phyloP scores from a whole-genome alignment of 2,888 invertebrate species.

The Ormyrus nitidulus region DNA sequence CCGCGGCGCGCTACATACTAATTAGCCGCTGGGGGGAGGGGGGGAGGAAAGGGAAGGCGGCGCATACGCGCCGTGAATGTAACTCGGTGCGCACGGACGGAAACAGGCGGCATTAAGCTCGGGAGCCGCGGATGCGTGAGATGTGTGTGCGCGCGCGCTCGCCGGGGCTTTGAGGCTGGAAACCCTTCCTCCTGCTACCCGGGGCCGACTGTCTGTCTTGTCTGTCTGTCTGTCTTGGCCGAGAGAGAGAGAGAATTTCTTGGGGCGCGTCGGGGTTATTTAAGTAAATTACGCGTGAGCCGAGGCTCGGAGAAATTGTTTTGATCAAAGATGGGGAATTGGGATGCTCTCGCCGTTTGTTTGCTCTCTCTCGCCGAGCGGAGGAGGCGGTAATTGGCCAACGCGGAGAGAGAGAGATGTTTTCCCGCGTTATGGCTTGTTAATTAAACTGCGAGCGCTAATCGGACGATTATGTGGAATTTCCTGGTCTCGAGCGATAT shows the following conservation, averaged over 20 bases:
- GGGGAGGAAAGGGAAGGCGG: neutral
- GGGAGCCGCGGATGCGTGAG: slow-evolving; percentile 5
- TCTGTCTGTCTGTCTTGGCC: neutral
- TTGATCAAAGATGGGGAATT: no score
- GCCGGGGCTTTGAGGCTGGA: slow-evolving; percentile 32
- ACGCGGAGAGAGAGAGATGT: no score
- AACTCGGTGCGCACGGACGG: slow-evolving; percentile 21
- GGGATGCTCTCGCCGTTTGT: neutral
- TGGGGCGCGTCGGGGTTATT: no score
- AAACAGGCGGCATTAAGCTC: slow-evolving; percentile 30
- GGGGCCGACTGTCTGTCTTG: neutral
- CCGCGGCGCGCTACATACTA: slow-evolving; percentile 65
- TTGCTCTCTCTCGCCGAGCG: no score
- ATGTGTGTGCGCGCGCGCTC: neutral
- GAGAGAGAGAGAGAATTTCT: no score
- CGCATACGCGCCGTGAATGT: slow-evolving; percentile 54
- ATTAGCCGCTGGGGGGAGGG: slow-evolving; percentile 57
- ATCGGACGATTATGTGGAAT: no score
- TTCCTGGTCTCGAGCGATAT: no score
- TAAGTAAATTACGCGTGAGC: no score
- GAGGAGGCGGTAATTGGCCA: no score
- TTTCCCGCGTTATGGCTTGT: no score
- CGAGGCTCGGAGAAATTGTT: no score
- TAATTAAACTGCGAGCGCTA: no score
- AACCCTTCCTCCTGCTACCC: neutral